Evolutionary conservation across 2,888 invertebrate genomes (phyloP).

Genomic region (Drosophila borborema): DNA sequence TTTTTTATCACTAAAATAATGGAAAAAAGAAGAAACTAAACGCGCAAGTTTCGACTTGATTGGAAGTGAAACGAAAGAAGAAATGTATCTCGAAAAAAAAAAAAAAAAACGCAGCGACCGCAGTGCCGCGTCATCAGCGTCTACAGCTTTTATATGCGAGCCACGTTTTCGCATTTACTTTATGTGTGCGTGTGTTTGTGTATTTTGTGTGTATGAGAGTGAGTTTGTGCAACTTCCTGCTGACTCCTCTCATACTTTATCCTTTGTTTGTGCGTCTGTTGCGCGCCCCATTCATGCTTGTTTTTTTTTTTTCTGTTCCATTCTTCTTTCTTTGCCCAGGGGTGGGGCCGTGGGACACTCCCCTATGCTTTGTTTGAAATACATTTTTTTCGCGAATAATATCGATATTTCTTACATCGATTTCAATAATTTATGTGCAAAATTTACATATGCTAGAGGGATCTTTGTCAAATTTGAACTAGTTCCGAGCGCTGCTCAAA

Average conservation of each 20-base stretch:
- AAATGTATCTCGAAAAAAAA: conserved; percentile 59
- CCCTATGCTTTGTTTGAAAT: conserved; percentile 49
- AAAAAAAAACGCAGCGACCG: conserved; percentile 38
- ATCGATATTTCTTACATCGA: conserved; percentile 16
- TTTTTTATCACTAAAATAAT: conserved; percentile 54
- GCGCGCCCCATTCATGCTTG: conserved; percentile 42
- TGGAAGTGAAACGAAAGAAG: conserved; percentile 51
- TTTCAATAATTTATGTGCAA: background rate
- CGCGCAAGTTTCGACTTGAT: conserved; percentile 39
- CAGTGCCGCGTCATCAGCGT: conserved; percentile 69
- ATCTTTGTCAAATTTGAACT: background rate
- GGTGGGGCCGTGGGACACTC: conserved; percentile 56
- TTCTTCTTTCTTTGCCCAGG: conserved; percentile 14
- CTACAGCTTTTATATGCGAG: conserved; percentile 61
- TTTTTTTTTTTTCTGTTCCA: background rate
- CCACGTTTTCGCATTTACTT: conserved; percentile 72
- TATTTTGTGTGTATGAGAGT: conserved; percentile 28
- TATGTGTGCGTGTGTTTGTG: conserved; percentile 18
- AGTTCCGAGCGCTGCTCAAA: background rate
- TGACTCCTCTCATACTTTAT: conserved; percentile 60
- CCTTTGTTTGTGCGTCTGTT: conserved; percentile 64
- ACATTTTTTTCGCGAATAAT: conserved; percentile 1
- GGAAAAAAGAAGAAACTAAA: conserved; percentile 23
- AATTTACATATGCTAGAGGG: conserved; percentile 1
- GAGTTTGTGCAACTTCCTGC: conserved; percentile 67